Conservation (phyloP, 2,797 vertebrate genomes). For the Mustela erminea region DNA sequence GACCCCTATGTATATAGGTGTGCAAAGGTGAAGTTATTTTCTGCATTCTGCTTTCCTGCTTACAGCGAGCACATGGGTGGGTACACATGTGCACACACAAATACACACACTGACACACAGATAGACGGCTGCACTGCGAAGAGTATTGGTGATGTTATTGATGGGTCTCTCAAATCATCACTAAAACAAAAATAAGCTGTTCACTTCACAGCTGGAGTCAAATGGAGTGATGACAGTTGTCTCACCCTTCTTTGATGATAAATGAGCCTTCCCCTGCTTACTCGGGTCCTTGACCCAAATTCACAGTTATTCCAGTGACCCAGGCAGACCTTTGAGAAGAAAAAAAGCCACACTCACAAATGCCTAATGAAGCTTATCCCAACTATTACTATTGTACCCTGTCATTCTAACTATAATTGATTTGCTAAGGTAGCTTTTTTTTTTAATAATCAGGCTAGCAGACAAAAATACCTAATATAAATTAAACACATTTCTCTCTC, state of each 20-base stretch:
- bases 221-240: conserved; percentile 84
- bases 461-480: conserved; percentile 69
- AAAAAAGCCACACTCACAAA: conserved; percentile 73
- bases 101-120: conserved; percentile 62
- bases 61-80: conserved; percentile 13
- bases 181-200: conserved; percentile 85
- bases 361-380: conserved; percentile 84
- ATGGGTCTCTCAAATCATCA: conserved; percentile 87
- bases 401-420: conserved; percentile 81
- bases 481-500: conserved; percentile 50
- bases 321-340: conserved; percentile 74
- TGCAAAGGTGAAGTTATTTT: background rate
- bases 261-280: conserved; percentile 80
- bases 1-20: conserved; percentile 5
- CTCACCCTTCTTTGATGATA: conserved; percentile 84
- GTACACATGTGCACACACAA: background rate
- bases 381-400: conserved; percentile 73
- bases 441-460: conserved; percentile 68
- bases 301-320: conserved; percentile 81
- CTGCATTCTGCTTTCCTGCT: conserved; percentile 6
- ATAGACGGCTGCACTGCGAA: conserved; percentile 80
- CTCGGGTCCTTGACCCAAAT: conserved; percentile 86
- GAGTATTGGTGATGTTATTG: conserved; percentile 87
- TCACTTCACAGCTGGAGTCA: conserved; percentile 85
- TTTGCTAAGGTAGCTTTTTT: conserved; percentile 74